phyloP scores from a whole-genome alignment of 2,888 invertebrate genomes.

The Taenaris catops region DNA sequence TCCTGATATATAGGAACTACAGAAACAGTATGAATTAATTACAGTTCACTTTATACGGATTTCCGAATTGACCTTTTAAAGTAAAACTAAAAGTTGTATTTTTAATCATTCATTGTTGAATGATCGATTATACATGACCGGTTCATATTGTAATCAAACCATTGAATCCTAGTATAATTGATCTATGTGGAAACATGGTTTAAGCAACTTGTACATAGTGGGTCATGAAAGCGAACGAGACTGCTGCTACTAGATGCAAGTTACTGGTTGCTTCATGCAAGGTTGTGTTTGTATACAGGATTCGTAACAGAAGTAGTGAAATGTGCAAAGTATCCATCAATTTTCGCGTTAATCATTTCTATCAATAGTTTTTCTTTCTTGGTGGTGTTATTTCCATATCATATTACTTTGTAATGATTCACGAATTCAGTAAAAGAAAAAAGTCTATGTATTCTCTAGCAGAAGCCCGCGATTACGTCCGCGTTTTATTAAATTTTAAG shows the following conservation, averaged over 20 bases:
- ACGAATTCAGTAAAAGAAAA: no score
- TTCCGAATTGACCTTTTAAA: constrained; percentile 19
- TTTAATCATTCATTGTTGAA: no score
- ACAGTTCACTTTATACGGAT: constrained; percentile 14
- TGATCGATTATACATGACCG: neutral
- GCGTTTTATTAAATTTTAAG: no score
- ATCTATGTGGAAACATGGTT: constrained; percentile 38
- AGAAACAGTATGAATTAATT: constrained; percentile 4
- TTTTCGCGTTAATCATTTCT: no score
- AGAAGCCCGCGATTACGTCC: no score
- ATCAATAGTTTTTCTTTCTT: no score
- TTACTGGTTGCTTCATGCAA: constrained; percentile 35
- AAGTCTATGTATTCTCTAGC: no score
- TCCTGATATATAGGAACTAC: no score
- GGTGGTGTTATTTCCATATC: no score
- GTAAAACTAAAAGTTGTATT: constrained; percentile 9
- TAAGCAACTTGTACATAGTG: constrained; percentile 38
- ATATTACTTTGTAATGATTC: no score
- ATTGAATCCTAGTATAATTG: constrained; percentile 8
- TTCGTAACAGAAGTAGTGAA: no score
- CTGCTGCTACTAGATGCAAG: constrained; percentile 45
- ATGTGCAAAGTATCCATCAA: no score
- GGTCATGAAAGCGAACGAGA: constrained; percentile 46
- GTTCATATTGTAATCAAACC: neutral
- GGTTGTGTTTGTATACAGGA: constrained; percentile 10